Conservation (phyloP, 2,113 vertebrate genomes). For the Bubo scandiacus region DNA sequence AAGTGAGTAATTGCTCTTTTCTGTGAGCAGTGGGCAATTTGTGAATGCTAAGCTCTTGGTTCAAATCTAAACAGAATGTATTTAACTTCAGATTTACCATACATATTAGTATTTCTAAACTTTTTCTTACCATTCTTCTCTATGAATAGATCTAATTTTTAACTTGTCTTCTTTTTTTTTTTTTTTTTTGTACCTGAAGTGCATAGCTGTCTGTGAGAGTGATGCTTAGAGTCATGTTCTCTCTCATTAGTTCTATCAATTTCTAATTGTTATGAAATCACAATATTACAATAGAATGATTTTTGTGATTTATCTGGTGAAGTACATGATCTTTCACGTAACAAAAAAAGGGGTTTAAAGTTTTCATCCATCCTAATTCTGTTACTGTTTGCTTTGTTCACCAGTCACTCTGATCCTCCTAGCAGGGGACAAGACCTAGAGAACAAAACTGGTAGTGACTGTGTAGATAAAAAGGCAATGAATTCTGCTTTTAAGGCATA, state of each 20-base stretch:
- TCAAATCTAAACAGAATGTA: not conserved
- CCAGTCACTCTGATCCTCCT: slow-evolving; percentile 80
- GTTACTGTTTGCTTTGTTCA: slow-evolving; percentile 82
- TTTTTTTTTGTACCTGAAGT: not conserved
- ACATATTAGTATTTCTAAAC: not conserved
- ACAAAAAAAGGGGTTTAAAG: slow-evolving; percentile 51
- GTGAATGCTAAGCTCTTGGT: not conserved
- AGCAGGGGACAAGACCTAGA: slow-evolving; percentile 76
- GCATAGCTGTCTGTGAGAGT: not conserved
- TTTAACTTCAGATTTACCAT: not conserved
- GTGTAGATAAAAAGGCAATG: slow-evolving; percentile 79
- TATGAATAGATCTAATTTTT: not conserved
- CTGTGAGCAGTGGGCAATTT: not conserved
- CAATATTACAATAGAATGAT: slow-evolving; percentile 22
- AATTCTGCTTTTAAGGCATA: slow-evolving; percentile 79
- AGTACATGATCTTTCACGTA: slow-evolving; percentile 60
- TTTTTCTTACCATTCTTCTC: not conserved
- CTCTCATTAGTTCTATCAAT: not conserved
- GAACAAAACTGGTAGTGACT: slow-evolving; percentile 79
- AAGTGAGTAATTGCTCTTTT: not conserved
- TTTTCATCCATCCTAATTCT: slow-evolving; percentile 72
- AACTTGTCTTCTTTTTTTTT: not conserved
- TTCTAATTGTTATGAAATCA: slow-evolving; percentile 61
- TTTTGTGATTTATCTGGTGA: slow-evolving; percentile 50
- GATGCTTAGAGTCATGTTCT: not conserved